A percentile compares a stretch with the other conserved stretches of the same genome.
Evolutionary conservation across 2,888 invertebrate genomes (phyloP).

Genomic region (Fragum sueziense): DNA sequence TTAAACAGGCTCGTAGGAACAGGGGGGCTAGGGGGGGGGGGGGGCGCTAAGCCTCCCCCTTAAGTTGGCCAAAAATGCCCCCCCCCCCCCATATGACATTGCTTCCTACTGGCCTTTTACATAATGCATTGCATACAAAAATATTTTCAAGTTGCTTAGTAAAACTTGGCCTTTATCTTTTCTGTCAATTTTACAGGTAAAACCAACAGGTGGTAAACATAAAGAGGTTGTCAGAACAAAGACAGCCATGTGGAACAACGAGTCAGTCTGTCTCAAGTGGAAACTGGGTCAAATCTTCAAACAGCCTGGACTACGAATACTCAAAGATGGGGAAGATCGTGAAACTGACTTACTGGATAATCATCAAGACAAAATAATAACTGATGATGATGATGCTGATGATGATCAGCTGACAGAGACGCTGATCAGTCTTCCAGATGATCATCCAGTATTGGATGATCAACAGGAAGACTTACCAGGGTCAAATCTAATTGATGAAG

Average conservation of each 20-base stretch:
- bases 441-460: background rate
- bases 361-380: background rate
- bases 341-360: no score
- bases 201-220: conserved; percentile 41
- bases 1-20: no score
- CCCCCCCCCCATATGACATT: no score
- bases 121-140: no score
- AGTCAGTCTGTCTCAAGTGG: conserved; percentile 47
- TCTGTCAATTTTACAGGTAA: conserved; percentile 39
- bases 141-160: no score
- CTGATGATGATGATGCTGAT: background rate
- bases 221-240: conserved; percentile 48
- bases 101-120: no score
- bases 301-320: conserved; percentile 55
- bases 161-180: background rate
- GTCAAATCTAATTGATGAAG: no score
- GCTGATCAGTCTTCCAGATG: background rate
- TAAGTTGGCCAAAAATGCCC: no score
- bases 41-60: no score
- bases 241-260: conserved; percentile 12
- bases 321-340: no score
- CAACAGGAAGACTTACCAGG: background rate
- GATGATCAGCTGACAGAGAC: background rate
- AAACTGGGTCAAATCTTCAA: conserved; percentile 49
- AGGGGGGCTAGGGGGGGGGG: no score